Conservation (phyloP, 2,113 vertebrate species). For the Lophura nycthemera region DNA sequence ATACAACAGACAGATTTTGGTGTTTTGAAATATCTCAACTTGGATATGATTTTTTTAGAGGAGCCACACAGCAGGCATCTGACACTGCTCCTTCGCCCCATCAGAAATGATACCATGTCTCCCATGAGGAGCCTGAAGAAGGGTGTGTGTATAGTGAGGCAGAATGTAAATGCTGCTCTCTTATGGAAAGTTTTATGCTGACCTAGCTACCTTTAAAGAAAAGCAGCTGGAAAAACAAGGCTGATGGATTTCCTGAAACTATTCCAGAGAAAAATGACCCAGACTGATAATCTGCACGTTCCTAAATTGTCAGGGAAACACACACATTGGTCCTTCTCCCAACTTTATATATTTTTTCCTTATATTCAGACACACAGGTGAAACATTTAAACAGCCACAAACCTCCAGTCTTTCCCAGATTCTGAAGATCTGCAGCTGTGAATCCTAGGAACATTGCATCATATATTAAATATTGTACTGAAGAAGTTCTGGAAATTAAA, state of each 20-base stretch:
- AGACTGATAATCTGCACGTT: neutral
- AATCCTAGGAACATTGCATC: neutral
- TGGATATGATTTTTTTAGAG: neutral
- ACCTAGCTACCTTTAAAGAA: neutral
- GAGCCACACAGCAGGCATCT: neutral
- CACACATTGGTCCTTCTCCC: neutral
- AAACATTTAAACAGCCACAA: neutral
- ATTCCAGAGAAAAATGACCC: neutral
- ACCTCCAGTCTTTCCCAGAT: neutral
- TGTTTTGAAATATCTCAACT: neutral
- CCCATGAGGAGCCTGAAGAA: neutral
- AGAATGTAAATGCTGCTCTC: neutral
- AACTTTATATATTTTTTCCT: neutral
- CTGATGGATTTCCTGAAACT: neutral
- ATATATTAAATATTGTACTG: neutral
- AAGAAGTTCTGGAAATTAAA: neutral
- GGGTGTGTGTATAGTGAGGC: neutral
- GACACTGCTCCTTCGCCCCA: neutral
- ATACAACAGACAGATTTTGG: neutral
- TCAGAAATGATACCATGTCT: neutral
- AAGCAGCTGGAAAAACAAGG: constrained; percentile 39
- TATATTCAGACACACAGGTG: neutral
- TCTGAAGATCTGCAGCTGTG: neutral
- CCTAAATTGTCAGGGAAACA: neutral
- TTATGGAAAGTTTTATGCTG: neutral